phyloP scores from a whole-genome alignment of 2,888 invertebrate species.

The Erpobdella octoculata region DNA sequence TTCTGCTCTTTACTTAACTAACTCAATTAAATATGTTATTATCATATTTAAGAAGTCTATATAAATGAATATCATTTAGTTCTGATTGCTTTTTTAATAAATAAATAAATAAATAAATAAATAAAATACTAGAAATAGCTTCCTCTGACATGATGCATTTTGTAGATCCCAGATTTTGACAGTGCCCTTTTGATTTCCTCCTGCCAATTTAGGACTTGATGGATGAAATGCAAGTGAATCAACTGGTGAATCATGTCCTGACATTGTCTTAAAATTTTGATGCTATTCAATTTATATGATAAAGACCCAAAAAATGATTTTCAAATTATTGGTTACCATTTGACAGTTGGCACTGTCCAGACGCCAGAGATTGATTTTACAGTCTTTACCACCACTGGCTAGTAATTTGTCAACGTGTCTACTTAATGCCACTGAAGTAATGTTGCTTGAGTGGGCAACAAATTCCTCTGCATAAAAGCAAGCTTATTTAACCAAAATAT shows the following conservation, averaged over 20 bases:
- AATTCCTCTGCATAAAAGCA: constrained; percentile 25
- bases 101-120: too few relatives aligned
- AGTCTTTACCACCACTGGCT: constrained; percentile 29
- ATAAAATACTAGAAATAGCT: too few relatives aligned
- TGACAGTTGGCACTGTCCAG: constrained; percentile 28
- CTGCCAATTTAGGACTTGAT: constrained; percentile 5
- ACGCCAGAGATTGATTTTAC: constrained; percentile 28
- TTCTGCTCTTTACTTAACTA: not conserved
- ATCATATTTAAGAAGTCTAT: not conserved
- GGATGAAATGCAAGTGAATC: not conserved
- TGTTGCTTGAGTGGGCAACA: constrained; percentile 26
- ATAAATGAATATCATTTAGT: not conserved
- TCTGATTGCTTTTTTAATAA: not conserved
- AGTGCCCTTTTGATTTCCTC: not conserved
- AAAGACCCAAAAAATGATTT: not conserved
- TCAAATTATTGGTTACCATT: constrained; percentile 12
- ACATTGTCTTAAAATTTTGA: not conserved
- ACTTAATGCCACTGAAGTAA: constrained; percentile 25
- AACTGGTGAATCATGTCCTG: not conserved
- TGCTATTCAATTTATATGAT: not conserved
- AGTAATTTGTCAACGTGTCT: constrained; percentile 10
- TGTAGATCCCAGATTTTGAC: constrained; percentile 21
- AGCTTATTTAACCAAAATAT: too few relatives aligned
- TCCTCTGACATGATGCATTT: not conserved
- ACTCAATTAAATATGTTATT: too few relatives aligned